Conservation (phyloP, 2,113 vertebrate genomes). For the Malaclemys terrapin region DNA sequence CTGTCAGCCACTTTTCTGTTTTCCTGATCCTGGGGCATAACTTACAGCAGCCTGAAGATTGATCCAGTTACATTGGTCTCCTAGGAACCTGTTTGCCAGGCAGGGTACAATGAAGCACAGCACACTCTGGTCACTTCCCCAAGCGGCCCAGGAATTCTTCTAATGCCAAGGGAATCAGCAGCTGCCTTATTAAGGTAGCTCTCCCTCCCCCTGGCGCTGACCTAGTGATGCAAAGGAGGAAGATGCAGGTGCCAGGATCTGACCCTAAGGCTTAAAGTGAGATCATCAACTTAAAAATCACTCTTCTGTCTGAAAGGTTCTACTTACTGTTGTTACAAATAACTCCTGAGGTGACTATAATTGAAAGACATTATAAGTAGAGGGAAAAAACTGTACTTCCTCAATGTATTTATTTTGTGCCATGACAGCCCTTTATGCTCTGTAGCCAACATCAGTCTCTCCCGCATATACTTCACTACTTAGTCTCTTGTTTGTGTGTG, state of each 20-base stretch:
- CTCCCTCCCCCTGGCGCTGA: background rate
- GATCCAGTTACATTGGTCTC: background rate
- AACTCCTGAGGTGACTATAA: background rate
- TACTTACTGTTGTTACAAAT: background rate
- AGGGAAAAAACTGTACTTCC: background rate
- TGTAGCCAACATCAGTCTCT: background rate
- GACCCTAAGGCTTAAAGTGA: background rate
- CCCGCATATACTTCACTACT: background rate
- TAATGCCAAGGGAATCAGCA: background rate
- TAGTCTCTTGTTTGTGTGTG: fast-evolving
- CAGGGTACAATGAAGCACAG: background rate
- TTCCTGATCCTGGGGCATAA: background rate
- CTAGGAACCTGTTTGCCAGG: fast-evolving
- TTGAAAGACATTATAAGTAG: background rate
- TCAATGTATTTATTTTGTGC: background rate
- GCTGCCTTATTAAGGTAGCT: background rate
- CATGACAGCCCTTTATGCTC: background rate
- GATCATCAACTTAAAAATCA: background rate
- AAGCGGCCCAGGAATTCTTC: background rate
- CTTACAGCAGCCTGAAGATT: background rate
- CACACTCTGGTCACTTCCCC: background rate
- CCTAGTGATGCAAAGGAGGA: fast-evolving
- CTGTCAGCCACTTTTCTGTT: background rate
- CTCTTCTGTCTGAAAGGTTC: background rate
- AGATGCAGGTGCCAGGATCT: background rate